phyloP scores from a whole-genome alignment of 2,888 invertebrate species.

The Chymomyza amoena region DNA sequence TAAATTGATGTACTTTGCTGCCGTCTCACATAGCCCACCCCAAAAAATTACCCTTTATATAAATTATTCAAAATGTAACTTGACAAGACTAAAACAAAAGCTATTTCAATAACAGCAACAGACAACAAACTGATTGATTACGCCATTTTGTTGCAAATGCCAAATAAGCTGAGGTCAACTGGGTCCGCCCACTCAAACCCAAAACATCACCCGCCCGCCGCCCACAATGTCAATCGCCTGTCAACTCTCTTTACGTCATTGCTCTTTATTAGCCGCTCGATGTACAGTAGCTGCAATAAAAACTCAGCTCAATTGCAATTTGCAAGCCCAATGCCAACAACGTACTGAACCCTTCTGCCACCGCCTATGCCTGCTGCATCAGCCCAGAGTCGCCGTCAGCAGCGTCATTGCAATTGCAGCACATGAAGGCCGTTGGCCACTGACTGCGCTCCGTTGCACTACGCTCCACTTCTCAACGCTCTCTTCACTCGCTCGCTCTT shows the following conservation, averaged over 20 bases:
- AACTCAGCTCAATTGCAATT: not conserved
- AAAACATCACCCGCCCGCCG: no score
- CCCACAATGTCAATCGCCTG: not conserved
- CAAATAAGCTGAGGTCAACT: not conserved
- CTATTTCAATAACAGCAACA: not conserved
- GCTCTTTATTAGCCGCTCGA: constrained; percentile 1
- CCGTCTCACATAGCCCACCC: no score
- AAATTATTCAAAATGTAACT: no score
- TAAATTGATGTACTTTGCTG: no score
- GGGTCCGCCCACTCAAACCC: not conserved
- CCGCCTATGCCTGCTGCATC: not conserved
- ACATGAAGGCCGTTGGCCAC: not conserved
- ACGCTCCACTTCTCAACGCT: not conserved
- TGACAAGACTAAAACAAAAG: not conserved
- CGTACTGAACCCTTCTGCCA: not conserved
- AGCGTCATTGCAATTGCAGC: not conserved
- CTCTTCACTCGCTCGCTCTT: no score
- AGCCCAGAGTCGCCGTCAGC: not conserved
- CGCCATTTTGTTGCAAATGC: not conserved
- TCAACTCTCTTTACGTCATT: not conserved
- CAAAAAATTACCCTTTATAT: no score
- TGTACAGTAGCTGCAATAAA: not conserved
- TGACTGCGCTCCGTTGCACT: not conserved
- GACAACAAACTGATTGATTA: not conserved
- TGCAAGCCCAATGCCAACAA: not conserved